Percentiles rank a stretch among this genome's conserved stretches.
Evolutionary conservation across 1,140 invertebrate species (phyloP).

Genomic region (Drosophila nebulosa): DNA sequence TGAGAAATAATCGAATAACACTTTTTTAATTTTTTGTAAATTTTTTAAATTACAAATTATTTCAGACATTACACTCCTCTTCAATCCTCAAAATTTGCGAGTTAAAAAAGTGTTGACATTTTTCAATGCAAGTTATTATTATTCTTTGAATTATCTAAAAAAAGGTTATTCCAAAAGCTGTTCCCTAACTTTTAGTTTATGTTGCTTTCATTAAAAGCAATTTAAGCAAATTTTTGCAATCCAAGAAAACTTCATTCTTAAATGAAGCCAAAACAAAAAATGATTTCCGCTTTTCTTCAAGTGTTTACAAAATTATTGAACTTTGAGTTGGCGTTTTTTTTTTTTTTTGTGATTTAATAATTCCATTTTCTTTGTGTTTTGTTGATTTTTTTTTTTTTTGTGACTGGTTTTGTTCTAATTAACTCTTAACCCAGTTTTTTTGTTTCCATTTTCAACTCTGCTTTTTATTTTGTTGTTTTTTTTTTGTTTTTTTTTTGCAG

Average conservation of each 20-base stretch:
- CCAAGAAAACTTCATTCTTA: not conserved
- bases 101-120: too few species aligned
- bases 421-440: slow-evolving; percentile 45
- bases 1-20: too few species aligned
- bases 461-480: not conserved
- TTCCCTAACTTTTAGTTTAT: too few species aligned
- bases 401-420: slow-evolving; percentile 52
- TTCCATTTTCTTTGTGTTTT: not conserved
- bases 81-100: too few species aligned
- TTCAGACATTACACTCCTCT: too few species aligned
- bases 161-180: too few species aligned
- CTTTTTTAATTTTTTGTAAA: too few species aligned
- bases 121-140: too few species aligned
- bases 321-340: not conserved
- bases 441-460: not conserved
- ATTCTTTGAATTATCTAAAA: not conserved
- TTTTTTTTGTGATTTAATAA: not conserved
- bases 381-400: slow-evolving; percentile 32
- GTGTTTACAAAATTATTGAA: not conserved
- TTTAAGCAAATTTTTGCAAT: too few species aligned
- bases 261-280: not conserved
- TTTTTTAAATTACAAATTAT: too few species aligned
- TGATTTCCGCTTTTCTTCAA: not conserved
- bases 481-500: not conserved
- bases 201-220: too few species aligned